phyloP scores from a whole-genome alignment of 1,140 invertebrate genomes.

The Paraescarpia echinospica region DNA sequence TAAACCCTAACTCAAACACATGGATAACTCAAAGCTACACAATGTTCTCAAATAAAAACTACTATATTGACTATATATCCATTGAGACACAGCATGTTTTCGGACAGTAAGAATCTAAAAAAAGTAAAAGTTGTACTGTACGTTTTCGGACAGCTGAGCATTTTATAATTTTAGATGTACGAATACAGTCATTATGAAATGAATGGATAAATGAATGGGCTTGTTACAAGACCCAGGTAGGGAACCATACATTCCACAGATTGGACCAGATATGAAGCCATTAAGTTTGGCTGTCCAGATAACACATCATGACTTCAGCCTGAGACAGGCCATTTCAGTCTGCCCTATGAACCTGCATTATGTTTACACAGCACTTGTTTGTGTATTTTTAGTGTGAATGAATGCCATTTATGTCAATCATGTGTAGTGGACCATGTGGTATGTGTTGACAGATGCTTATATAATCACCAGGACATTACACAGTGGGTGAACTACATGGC shows the following conservation, averaged over 20 bases:
- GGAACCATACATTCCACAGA: too few species aligned
- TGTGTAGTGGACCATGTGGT: not conserved
- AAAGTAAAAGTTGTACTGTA: too few species aligned
- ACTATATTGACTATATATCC: too few species aligned
- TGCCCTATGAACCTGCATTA: not conserved
- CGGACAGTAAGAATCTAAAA: too few species aligned
- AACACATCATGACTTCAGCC: not conserved
- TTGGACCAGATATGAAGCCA: not conserved
- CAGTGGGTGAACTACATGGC: not conserved
- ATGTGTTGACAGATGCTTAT: not conserved
- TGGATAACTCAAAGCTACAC: too few species aligned
- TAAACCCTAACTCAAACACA: too few species aligned
- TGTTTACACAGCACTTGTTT: not conserved
- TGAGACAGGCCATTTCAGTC: not conserved
- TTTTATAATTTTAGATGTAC: too few species aligned
- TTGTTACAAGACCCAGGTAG: not conserved
- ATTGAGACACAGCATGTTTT: too few species aligned
- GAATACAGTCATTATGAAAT: not conserved
- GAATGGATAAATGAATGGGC: not conserved
- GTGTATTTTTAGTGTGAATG: constrained; percentile 6
- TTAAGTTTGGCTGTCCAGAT: not conserved
- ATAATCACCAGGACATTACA: not conserved
- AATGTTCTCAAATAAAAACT: too few species aligned
- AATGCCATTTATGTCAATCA: not conserved
- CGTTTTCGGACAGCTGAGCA: too few species aligned